Percentiles rank a stretch among this genome's conserved stretches.
These are phyloP conservation scores for Acanthosepion esculentum DNA, from an alignment of 2,888 invertebrate species.

Conservation along the genomic window DNA sequence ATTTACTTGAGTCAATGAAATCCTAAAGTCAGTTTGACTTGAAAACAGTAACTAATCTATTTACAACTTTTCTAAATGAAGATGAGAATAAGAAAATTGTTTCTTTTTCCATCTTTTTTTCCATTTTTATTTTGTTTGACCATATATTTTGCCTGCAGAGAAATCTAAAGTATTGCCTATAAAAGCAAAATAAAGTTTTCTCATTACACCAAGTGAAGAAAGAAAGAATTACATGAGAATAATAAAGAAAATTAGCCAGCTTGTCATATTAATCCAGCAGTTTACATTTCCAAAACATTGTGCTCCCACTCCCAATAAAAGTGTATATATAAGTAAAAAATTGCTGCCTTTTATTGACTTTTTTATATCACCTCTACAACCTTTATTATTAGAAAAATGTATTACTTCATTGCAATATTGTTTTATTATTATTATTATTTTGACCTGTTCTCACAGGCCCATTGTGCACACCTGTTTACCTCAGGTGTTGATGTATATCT, in stretches of 20 bases:
- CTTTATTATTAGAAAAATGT: neutral
- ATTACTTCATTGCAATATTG: neutral
- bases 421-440: neutral
- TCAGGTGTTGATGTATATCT: neutral
- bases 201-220: neutral
- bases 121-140: neutral
- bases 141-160: neutral
- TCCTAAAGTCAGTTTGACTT: neutral
- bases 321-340: neutral
- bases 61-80: neutral
- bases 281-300: neutral
- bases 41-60: neutral
- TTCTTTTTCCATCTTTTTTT: neutral
- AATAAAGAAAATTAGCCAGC: neutral
- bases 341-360: neutral
- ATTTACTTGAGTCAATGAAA: too few species aligned
- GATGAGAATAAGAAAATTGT: neutral
- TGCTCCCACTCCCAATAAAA: neutral
- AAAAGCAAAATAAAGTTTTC: neutral
- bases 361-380: too few species aligned
- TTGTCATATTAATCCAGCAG: neutral
- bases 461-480: neutral
- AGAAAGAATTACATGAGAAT: neutral
- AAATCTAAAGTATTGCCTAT: neutral
- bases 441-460: conserved; percentile 5